phyloP scores from a whole-genome alignment of 2,113 vertebrate genomes.

The Xyliphius kryptos region DNA sequence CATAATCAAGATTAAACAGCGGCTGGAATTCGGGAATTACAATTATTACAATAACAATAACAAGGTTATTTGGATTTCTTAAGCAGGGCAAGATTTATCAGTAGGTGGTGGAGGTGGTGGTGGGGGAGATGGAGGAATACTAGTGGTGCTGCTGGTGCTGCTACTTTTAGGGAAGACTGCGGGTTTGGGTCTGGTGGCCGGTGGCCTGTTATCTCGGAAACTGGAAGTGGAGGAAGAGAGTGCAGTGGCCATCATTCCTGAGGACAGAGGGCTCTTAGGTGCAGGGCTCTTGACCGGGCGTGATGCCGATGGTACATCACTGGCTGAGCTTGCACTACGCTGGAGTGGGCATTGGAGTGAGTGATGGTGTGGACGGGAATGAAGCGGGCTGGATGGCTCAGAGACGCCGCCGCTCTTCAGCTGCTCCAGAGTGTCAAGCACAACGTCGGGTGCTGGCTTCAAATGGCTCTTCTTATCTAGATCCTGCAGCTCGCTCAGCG shows the following conservation, averaged over 20 bases:
- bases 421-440: constrained; percentile 95
- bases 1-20: no score
- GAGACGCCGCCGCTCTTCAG: constrained; percentile 78
- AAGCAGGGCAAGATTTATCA: constrained; percentile 93
- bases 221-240: constrained; percentile 58
- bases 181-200: constrained; percentile 88
- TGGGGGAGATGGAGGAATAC: constrained; percentile 59
- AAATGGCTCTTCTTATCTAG: constrained; percentile 84
- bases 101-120: constrained; percentile 72
- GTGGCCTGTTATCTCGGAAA: constrained; percentile 74
- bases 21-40: no score
- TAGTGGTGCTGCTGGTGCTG: constrained; percentile 72
- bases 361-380: constrained; percentile 83
- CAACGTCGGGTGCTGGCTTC: constrained; percentile 89
- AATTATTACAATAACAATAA: no score
- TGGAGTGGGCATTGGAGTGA: constrained; percentile 72
- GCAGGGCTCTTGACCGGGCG: constrained; percentile 71
- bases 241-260: constrained; percentile 44
- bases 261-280: constrained; percentile 62
- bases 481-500: constrained; percentile 85
- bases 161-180: constrained; percentile 84
- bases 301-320: constrained; percentile 89
- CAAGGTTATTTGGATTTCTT: no score
- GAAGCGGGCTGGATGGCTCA: constrained; percentile 93
- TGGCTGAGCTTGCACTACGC: constrained; percentile 87